Base-by-base conservation (phyloP, 2,113 vertebrate genomes). In the Holacanthus passer region DNA sequence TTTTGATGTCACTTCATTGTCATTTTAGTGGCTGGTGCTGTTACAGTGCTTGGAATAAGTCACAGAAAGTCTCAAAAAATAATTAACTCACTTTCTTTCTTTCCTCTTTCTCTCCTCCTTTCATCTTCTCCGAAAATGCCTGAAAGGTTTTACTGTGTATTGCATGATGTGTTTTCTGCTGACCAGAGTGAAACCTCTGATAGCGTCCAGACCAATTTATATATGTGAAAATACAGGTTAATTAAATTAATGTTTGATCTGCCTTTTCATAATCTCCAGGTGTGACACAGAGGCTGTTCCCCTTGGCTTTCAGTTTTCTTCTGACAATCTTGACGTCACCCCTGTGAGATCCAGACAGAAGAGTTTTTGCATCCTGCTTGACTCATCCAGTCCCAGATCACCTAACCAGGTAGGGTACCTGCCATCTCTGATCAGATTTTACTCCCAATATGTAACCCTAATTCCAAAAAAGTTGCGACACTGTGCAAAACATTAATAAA, bases 371-470 rank as follows among this genome's bases (percentile, higher is more conserved):
- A 74, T 82, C 58, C 55, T 37, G 24, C 75, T 74, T 77, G 70
- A 83, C 79, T 85, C 68, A 19, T 35, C 80, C 13, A 37, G 77
- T 78, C 73, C 52, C 62, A 53, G 24, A 77, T 39, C 81, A 64
- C 24, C 58, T 56, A 50, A 84, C 37, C 80, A 93, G 93, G 93
- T 94, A 87, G 58, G 3, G 47, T 4, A n/a, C 31, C 11, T n/a
- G 10, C 0, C 22, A 14, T 13, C 41, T 65, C 11, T 74, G 14
- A 50, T 65, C 13, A 41, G 5, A 55, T 41, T 24, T 62, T n/a
- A 22, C 41, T 63, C 17, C 3, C 22, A 29, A 13, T 9, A 8
- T 52, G n/a, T n/a, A n/a, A n/a, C n/a, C n/a, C n/a, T n/a, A n/a
- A n/a, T n/a, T n/a, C n/a, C n/a, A n/a, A n/a, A n/a, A n/a, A n/a